Evolutionary conservation across 2,888 invertebrate species (phyloP).

Genomic region (Macropis europaea): DNA sequence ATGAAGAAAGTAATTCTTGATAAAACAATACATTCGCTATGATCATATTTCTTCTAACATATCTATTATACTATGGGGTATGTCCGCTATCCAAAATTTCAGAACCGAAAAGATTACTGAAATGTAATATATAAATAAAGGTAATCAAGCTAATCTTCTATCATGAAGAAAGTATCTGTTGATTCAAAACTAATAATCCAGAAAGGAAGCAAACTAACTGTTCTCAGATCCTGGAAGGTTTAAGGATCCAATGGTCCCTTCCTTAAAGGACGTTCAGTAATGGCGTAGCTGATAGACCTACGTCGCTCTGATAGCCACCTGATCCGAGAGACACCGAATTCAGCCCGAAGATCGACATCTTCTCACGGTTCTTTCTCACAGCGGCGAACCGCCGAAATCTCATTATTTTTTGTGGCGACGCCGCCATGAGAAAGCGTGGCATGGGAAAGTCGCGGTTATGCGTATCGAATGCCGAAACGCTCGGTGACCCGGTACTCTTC

Average conservation of each 20-base stretch:
- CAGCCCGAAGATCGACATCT: conserved; percentile 68
- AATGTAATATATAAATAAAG: too few species aligned
- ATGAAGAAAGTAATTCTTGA: too few species aligned
- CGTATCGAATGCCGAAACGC: conserved; percentile 37
- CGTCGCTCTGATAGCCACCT: conserved; percentile 61
- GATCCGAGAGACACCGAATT: conserved; percentile 62
- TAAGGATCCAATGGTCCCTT: neutral
- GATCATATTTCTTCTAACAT: too few species aligned
- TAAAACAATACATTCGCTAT: too few species aligned
- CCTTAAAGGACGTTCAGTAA: neutral
- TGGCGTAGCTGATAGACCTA: neutral
- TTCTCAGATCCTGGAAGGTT: too few species aligned
- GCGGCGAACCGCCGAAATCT: conserved; percentile 59
- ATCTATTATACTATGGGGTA: too few species aligned
- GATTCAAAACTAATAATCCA: too few species aligned
- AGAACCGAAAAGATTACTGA: too few species aligned
- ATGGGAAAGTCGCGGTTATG: conserved; percentile 50
- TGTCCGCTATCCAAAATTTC: too few species aligned
- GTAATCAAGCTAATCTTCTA: too few species aligned
- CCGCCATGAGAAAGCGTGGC: conserved; percentile 55
- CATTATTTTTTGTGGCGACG: conserved; percentile 55
- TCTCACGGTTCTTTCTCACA: conserved; percentile 69
- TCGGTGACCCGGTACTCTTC: conserved; percentile 11
- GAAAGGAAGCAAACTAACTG: too few species aligned
- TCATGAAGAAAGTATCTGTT: too few species aligned